A percentile compares a stretch with the other conserved stretches of the same genome.
phyloP scores from a whole-genome alignment of 2,113 vertebrate genomes.

The Mesocricetus auratus region DNA sequence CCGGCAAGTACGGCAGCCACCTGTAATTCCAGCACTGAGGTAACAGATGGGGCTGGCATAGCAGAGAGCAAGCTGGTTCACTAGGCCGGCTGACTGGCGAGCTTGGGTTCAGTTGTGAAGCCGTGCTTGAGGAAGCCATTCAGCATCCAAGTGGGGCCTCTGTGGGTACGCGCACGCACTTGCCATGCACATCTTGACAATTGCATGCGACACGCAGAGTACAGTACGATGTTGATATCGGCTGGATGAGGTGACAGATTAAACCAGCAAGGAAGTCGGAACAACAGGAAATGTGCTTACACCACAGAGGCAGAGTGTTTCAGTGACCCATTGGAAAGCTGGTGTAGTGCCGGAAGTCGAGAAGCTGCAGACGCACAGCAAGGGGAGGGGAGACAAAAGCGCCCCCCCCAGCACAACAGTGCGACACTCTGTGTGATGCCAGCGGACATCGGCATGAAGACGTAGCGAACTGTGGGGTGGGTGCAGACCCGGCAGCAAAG shows the following conservation, averaged over 20 bases:
- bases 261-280: too few species aligned
- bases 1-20: not conserved
- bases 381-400: not conserved
- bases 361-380: not conserved
- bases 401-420: too few species aligned
- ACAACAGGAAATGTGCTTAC: not conserved
- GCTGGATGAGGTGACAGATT: not conserved
- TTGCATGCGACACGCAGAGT: not conserved
- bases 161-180: not conserved
- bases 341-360: not conserved
- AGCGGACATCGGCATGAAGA: not conserved
- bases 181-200: too few species aligned
- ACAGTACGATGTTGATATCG: not conserved
- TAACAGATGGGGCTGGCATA: not conserved
- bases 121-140: not conserved
- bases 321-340: not conserved
- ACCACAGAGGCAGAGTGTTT: not conserved
- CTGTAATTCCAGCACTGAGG: not conserved
- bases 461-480: not conserved
- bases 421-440: not conserved
- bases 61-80: not conserved
- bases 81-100: not conserved
- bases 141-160: not conserved
- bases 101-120: not conserved
- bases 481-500: not conserved